Evolutionary conservation across 2,888 invertebrate species (phyloP).

Genomic region (Drosophila pseudotakahashii): DNA sequence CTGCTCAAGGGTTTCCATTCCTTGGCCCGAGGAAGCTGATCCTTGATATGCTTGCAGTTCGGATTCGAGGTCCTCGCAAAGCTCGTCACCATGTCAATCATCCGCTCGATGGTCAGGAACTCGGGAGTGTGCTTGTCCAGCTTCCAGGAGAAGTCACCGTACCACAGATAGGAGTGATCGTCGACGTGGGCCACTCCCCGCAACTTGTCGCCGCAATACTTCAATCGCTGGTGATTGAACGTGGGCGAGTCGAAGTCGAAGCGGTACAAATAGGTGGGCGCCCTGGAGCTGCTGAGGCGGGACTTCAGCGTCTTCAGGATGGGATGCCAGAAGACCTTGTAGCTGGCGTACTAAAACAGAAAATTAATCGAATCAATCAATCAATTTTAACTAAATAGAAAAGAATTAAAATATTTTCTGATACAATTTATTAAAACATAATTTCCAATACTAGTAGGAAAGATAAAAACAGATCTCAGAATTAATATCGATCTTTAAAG

Average conservation of each 20-base stretch:
- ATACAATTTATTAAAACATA: no score
- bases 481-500: no score
- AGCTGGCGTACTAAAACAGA: constrained; percentile 74
- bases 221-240: constrained; percentile 81
- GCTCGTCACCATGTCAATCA: constrained; percentile 80
- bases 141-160: constrained; percentile 76
- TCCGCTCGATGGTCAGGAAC: constrained; percentile 80
- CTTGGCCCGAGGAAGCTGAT: constrained; percentile 16
- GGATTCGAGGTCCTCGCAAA: constrained; percentile 82
- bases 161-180: constrained; percentile 83
- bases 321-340: constrained; percentile 83
- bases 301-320: constrained; percentile 70
- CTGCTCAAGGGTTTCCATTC: constrained; percentile 61
- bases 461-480: no score
- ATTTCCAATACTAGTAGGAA: no score
- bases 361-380: no score
- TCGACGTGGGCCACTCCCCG: constrained; percentile 82
- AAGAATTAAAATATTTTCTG: no score
- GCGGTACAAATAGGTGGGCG: constrained; percentile 82
- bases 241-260: constrained; percentile 83
- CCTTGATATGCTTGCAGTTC: constrained; percentile 60
- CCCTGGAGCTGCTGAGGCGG: constrained; percentile 58
- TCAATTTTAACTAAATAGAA: background rate
- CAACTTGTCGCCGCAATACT: constrained; percentile 76
- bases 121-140: constrained; percentile 74